These are phyloP conservation scores for Drosophila micromelanica DNA, from an alignment of 1,140 invertebrate species.

Conservation along the genomic window DNA sequence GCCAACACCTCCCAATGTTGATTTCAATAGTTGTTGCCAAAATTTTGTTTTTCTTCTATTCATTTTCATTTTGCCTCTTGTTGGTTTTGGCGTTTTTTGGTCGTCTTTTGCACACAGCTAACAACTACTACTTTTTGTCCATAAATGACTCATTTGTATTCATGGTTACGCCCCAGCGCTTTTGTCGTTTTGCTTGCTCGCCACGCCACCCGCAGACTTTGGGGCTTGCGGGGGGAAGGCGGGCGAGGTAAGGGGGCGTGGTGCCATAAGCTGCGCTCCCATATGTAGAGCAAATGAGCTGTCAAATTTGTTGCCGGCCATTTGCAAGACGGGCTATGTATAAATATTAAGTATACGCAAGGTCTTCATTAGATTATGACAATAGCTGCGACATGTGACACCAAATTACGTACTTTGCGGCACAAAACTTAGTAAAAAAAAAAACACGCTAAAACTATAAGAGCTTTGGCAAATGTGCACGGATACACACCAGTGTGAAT, in stretches of 20 bases:
- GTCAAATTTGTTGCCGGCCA: constrained; percentile 36
- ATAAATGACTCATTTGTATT: constrained; percentile 51
- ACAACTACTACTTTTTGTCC: constrained; percentile 40
- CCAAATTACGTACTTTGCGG: constrained; percentile 2
- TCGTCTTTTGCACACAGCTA: constrained; percentile 9
- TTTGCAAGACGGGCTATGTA: constrained; percentile 22
- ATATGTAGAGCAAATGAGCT: constrained; percentile 34
- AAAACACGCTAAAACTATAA: neutral
- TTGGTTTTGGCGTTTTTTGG: neutral
- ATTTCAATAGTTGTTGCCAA: constrained; percentile 4
- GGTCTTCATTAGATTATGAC: neutral
- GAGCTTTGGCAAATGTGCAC: neutral
- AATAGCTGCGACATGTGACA: constrained; percentile 6
- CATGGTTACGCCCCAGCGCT: constrained; percentile 41
- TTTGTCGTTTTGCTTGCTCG: constrained; percentile 16
- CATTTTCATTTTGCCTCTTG: neutral
- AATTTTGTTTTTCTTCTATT: neutral
- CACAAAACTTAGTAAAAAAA: neutral
- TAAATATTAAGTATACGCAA: constrained; percentile 28
- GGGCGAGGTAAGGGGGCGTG: neutral
- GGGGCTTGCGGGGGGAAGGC: neutral
- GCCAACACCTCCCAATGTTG: constrained; percentile 1
- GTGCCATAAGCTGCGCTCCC: constrained; percentile 1
- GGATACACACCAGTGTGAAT: neutral
- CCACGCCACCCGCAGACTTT: neutral